A percentile compares a stretch with the other conserved stretches of the same genome.
These are phyloP conservation scores for Ichneumoninae sp. DNA, from an alignment of 2,888 invertebrate genomes.

Conservation along the genomic window DNA sequence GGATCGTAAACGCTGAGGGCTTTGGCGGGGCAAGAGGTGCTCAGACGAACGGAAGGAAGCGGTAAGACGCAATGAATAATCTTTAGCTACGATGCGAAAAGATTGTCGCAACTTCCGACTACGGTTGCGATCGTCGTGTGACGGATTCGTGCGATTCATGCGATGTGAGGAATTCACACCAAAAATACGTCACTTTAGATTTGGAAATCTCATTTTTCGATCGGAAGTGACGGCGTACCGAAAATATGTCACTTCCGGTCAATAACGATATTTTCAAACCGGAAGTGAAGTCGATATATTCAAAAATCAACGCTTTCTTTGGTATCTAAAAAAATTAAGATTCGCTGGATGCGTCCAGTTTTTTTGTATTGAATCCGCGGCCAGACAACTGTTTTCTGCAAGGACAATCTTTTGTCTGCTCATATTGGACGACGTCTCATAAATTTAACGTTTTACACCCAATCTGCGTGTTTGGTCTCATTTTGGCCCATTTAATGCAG, in stretches of 20 bases:
- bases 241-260: too few relatives aligned
- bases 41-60: background rate
- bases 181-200: background rate
- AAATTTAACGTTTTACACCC: background rate
- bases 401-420: background rate
- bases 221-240: too few relatives aligned
- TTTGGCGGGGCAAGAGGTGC: background rate
- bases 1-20: constrained; percentile 21
- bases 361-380: background rate
- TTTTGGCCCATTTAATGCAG: background rate
- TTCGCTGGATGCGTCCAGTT: background rate
- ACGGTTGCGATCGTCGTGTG: background rate
- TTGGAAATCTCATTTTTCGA: background rate
- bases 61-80: constrained; percentile 22
- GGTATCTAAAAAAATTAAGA: background rate
- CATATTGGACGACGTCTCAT: background rate
- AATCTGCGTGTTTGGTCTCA: background rate
- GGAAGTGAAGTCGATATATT: background rate
- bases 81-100: background rate
- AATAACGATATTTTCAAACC: too few relatives aligned
- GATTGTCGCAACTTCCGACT: background rate
- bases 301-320: background rate
- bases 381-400: background rate
- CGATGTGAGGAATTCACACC: background rate
- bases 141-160: background rate